Base-by-base conservation (phyloP, 2,797 vertebrate species). In the Hypotaenidia okinawae region DNA sequence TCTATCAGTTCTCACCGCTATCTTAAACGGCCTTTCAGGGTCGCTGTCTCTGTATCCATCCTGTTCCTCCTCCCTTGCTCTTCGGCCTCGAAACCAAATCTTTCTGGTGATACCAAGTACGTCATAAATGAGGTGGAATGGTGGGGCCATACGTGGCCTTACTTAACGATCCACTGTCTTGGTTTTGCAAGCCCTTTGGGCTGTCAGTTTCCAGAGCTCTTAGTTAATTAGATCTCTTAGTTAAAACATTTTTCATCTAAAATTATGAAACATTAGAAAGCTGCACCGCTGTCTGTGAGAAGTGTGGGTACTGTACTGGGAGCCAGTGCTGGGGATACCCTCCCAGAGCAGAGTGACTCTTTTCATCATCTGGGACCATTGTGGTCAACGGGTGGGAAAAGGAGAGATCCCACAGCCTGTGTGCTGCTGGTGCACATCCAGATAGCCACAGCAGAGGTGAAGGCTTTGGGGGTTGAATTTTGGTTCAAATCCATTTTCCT, bases 111-210 rank as follows among this genome's bases (percentile, higher is more conserved):
- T 57, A 49, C 35, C 43, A n/a, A 5, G 15, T 7, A 3, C 0
- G 5, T 35, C 59, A 1, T 39, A 18, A n/a, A 19, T 5, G 0
- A 28, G 41, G 10, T 51, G 51, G 54, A 19, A 62, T n/a, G 30
- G 9, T 4, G 52, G 18, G n/a, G n/a, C 59, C 17, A 0, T 5
- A 5, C 1, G 0, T 13, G 37, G 39, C 41, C n/a, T 75, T 35
- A 16, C 59, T 79, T 69, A 47, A 35, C 37, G 13, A 8, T 8
- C 8, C 23, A 0, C 2, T 39, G 2, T 24, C 52, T 67, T 5
- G 11, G n/a, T 45, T n/a, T 72, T 52, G 47, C 0, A 0, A 85
- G n/a, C 22, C 39, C 23, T 57, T 61, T n/a, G 61, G 58, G 57
- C 52, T 54, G 8, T 9, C 73, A 16, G 25, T 47, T 51, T 59